These are phyloP conservation scores for Pegoplata infirma DNA, from an alignment of 2,888 invertebrate species.

Conservation along the genomic window DNA sequence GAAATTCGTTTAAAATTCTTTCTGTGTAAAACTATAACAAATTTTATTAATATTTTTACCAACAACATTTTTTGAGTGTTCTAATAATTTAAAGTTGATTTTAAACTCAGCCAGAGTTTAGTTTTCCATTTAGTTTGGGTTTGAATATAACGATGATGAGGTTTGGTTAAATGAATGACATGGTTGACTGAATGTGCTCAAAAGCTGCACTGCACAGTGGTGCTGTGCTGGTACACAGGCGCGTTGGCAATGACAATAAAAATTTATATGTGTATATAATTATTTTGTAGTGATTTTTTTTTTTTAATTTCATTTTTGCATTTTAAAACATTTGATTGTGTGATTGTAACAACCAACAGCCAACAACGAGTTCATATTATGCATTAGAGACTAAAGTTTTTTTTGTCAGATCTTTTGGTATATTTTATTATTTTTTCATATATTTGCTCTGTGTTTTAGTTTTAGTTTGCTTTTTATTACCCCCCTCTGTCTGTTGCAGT, in stretches of 20 bases:
- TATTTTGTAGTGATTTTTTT: no score
- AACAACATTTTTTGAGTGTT: no score
- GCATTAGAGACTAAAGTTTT: conserved; percentile 22
- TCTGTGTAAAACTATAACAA: no score
- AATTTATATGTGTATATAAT: conserved; percentile 11
- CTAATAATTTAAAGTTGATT: no score
- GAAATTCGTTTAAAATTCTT: no score
- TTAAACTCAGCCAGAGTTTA: no score
- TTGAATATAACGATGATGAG: conserved; percentile 9
- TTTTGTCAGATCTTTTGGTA: conserved; percentile 10
- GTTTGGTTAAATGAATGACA: conserved; percentile 25
- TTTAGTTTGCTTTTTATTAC: conserved; percentile 5
- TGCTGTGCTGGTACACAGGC: conserved; percentile 57
- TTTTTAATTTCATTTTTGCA: conserved; percentile 31
- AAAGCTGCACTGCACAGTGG: conserved; percentile 36
- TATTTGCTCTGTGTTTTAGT: conserved; percentile 1
- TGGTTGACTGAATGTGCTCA: conserved; percentile 43
- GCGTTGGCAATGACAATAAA: conserved; percentile 63
- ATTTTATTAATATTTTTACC: no score
- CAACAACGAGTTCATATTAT: conserved; percentile 2
- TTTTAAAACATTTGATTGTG: neutral
- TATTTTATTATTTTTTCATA: conserved; percentile 14
- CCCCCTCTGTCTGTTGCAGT: no score
- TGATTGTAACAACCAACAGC: neutral
- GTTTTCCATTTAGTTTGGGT: neutral